Conservation (phyloP, 1,140 invertebrate genomes). For the Forficula auricularia region DNA sequence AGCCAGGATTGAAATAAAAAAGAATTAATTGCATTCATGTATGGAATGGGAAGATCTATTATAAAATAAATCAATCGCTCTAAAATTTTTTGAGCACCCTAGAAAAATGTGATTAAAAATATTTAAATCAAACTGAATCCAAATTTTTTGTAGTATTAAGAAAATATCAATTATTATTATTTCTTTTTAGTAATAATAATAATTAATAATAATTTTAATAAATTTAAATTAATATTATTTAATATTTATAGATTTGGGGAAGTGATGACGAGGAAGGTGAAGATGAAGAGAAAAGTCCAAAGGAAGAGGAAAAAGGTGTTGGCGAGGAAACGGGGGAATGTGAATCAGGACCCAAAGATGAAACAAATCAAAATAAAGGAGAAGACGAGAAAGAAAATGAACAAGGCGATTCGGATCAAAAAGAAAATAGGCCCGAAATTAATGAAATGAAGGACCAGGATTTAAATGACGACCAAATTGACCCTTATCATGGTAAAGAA, state of each 20-base stretch:
- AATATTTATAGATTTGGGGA: slow-evolving; percentile 61
- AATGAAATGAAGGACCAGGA: slow-evolving; percentile 64
- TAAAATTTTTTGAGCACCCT: no score
- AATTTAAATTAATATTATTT: no score
- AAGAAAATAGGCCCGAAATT: slow-evolving; percentile 46
- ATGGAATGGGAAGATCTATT: no score
- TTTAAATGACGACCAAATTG: slow-evolving; percentile 62
- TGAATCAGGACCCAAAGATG: slow-evolving; percentile 24
- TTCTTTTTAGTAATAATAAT: no score
- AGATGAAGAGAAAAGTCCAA: slow-evolving; percentile 28
- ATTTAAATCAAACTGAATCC: no score
- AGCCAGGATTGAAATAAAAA: no score
- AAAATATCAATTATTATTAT: no score
- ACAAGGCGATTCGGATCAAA: slow-evolving; percentile 28
- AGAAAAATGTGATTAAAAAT: no score
- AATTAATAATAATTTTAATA: no score
- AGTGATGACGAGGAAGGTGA: slow-evolving; percentile 48
- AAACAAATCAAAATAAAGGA: slow-evolving; percentile 13
- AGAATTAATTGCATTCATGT: no score
- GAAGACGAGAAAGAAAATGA: slow-evolving; percentile 19
- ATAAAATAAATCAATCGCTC: no score
- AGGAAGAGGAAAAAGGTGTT: slow-evolving; percentile 31
- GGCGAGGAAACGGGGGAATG: slow-evolving; percentile 28
- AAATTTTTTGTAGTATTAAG: no score
- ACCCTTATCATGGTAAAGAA: slow-evolving; percentile 58